Base-by-base conservation (phyloP, 1,140 invertebrate genomes). In the Trinorchestia longiramus region DNA sequence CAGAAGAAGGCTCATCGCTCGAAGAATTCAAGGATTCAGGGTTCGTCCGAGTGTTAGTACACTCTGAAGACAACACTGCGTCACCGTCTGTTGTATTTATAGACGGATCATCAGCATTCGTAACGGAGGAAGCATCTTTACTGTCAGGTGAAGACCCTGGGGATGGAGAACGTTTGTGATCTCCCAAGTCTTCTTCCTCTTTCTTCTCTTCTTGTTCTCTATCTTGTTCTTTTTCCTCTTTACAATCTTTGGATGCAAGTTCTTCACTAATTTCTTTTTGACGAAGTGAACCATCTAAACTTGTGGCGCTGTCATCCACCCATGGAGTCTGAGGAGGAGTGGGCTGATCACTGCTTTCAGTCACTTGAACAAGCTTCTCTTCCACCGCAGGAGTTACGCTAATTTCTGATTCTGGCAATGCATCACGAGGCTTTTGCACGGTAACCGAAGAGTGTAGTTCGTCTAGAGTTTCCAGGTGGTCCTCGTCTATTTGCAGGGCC, bases 401-500 rank as follows among this genome's bases (percentile, higher is more conserved):
- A 40, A 43, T 28, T n/a, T 45, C 92, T 43, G 43, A 47, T 15
- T 42, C 41, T n/a, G 44, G 43, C 43, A 47, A 42, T 6, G 92
- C 92, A 94, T 45, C 92, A 45, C 44, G 92, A 43, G 43, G 36
- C 47, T 94, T 94, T 15, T 45, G 92, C 19, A 15, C 28, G 36
- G 62, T 15, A 94, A 47, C 43, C 11, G 92, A 42, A 4, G 96
- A 96, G 42, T 96, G 95, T 19, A 96, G 97, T 94, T 98, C 98
- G 95, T 98, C 98, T 95, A 97, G 97, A n/a, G 97, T 98, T 97
- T 99, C 98, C 97, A 98, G 98, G 19, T 98, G 98, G 97, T 99
- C 98, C 0, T 98, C 99, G 97, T 99, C 98, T 95, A 99, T 99
- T 97, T 99, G 98, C 17, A 99, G 97, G 97, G 98, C 98, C 96